Percentiles rank a stretch among this genome's conserved stretches.
Conservation (phyloP, 2,888 invertebrate species). For the Mermis nigrescens region DNA sequence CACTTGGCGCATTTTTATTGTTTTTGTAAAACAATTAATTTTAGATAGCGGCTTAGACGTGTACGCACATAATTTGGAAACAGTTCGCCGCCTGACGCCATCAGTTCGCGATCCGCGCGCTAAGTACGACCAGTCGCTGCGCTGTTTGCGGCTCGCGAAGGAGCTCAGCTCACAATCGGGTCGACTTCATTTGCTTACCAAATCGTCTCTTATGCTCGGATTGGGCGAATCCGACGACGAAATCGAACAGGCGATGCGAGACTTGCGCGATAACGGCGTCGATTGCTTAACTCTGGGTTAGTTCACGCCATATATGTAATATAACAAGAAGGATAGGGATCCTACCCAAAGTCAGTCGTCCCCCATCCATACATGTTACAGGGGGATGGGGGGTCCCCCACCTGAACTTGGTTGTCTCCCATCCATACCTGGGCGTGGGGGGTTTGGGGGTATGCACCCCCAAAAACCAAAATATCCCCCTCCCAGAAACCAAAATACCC, state of each 20-base stretch:
- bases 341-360: too few species aligned
- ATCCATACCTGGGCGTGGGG: too few species aligned
- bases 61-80: slow-evolving; percentile 95
- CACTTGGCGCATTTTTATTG: background rate
- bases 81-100: slow-evolving; percentile 43
- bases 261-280: slow-evolving; percentile 46
- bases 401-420: too few species aligned
- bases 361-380: too few species aligned
- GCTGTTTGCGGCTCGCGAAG: slow-evolving; percentile 62
- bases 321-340: too few species aligned
- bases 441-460: too few species aligned
- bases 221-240: slow-evolving; percentile 69
- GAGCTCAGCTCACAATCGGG: slow-evolving; percentile 44
- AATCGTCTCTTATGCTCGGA: slow-evolving; percentile 94
- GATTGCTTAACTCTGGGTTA: slow-evolving; percentile 93
- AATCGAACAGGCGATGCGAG: slow-evolving; percentile 61
- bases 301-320: too few species aligned
- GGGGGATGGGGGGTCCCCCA: too few species aligned
- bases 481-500: too few species aligned
- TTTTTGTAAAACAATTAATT: too few species aligned
- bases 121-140: slow-evolving; percentile 66
- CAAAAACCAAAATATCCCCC: too few species aligned
- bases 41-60: slow-evolving; percentile 63
- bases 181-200: slow-evolving; percentile 63
- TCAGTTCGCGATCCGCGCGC: slow-evolving; percentile 75